Conservation (phyloP, 2,113 vertebrate species). For the Chloebia gouldiae region DNA sequence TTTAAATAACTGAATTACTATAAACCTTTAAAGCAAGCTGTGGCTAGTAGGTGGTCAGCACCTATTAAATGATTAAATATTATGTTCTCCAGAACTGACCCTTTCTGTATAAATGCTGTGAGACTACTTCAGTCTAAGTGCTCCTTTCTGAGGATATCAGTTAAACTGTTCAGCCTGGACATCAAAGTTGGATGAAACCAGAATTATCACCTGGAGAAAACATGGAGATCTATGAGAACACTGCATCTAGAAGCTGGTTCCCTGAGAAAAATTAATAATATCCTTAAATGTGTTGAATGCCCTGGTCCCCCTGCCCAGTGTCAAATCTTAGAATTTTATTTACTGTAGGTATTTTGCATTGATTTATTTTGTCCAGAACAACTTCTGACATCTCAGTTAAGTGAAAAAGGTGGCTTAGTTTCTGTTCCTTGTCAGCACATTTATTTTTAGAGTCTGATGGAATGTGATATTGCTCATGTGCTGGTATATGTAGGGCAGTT, state of each 20-base stretch:
- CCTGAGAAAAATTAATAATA: not conserved
- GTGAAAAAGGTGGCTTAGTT: not conserved
- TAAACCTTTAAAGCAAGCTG: not conserved
- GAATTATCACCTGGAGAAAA: not conserved
- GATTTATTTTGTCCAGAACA: not conserved
- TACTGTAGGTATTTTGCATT: not conserved
- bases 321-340: not conserved
- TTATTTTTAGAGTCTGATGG: not conserved
- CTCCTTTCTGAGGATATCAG: not conserved
- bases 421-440: not conserved
- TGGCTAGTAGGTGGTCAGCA: not conserved
- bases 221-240: not conserved
- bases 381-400: not conserved
- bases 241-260: not conserved
- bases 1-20: not conserved
- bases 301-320: not conserved
- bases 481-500: not conserved
- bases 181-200: not conserved
- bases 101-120: not conserved
- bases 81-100: not conserved
- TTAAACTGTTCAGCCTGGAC: not conserved
- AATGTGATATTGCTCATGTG: not conserved
- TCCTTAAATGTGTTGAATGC: not conserved
- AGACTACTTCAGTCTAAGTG: not conserved
- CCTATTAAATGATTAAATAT: not conserved